These are phyloP conservation scores for Megalops cyprinoides DNA, from an alignment of 2,797 vertebrate genomes.

Conservation along the genomic window DNA sequence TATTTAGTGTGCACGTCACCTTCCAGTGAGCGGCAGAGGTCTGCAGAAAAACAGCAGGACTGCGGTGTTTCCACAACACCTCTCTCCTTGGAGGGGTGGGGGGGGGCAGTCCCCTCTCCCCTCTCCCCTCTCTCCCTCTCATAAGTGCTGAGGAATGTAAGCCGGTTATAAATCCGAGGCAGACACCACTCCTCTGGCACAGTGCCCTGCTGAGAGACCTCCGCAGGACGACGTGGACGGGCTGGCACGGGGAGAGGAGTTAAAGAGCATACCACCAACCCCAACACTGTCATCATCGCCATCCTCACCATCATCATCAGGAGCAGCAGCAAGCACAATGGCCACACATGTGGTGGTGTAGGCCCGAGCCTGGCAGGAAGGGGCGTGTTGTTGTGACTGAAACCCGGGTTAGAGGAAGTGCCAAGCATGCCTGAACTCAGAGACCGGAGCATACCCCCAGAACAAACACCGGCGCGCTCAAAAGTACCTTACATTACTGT, in stretches of 20 bases:
- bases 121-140: background rate
- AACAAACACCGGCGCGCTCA: too few relatives aligned
- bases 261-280: too few relatives aligned
- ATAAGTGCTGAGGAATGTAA: background rate
- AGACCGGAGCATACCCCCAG: slow-evolving; percentile 72
- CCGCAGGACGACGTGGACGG: too few relatives aligned
- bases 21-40: too few relatives aligned
- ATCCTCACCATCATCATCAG: too few relatives aligned
- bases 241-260: too few relatives aligned
- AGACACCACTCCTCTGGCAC: background rate
- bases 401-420: slow-evolving; percentile 75
- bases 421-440: slow-evolving; percentile 76
- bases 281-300: too few relatives aligned
- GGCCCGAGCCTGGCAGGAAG: slow-evolving; percentile 60
- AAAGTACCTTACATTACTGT: too few relatives aligned
- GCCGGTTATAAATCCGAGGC: background rate
- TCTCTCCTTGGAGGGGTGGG: background rate
- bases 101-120: background rate
- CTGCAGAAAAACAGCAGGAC: too few relatives aligned
- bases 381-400: slow-evolving; percentile 64
- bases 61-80: background rate
- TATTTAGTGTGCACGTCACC: too few relatives aligned
- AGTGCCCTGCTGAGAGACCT: slow-evolving; percentile 17
- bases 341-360: slow-evolving; percentile 45
- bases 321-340: slow-evolving; percentile 34